These are phyloP conservation scores for Triops cancriformis DNA, from an alignment of 1,140 invertebrate genomes.

Conservation along the genomic window DNA sequence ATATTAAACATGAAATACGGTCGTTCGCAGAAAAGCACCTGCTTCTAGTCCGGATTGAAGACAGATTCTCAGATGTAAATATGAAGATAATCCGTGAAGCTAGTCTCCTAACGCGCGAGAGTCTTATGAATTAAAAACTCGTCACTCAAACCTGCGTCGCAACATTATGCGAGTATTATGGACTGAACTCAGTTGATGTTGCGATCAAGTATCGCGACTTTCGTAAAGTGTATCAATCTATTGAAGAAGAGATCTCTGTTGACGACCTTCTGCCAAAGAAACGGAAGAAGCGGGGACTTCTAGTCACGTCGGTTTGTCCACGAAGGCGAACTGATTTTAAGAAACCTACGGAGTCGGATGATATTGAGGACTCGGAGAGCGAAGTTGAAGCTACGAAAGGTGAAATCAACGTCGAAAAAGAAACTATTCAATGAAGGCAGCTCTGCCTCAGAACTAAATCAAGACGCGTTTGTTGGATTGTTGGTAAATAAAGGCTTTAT, in stretches of 20 bases:
- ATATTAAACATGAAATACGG: background rate
- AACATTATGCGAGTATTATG: background rate
- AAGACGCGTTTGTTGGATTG: background rate
- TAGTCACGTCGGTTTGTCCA: background rate
- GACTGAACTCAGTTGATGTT: background rate
- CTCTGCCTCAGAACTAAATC: background rate
- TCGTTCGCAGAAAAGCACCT: background rate
- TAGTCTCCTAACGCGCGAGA: background rate
- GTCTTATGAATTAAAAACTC: background rate
- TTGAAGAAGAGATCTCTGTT: background rate
- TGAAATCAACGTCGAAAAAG: background rate
- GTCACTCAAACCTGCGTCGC: background rate
- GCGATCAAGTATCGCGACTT: background rate
- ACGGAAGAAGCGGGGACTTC: background rate
- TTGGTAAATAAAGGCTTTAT: conserved; percentile 15
- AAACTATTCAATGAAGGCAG: background rate
- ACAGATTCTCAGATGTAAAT: background rate
- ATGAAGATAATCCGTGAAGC: background rate
- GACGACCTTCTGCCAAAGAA: background rate
- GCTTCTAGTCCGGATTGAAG: background rate
- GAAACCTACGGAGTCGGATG: background rate
- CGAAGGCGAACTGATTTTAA: background rate
- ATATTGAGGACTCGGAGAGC: background rate
- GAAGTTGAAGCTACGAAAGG: background rate
- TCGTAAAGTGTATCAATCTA: background rate